These are phyloP conservation scores for Sciaenops ocellatus DNA, from an alignment of 2,797 vertebrate species.

Conservation along the genomic window DNA sequence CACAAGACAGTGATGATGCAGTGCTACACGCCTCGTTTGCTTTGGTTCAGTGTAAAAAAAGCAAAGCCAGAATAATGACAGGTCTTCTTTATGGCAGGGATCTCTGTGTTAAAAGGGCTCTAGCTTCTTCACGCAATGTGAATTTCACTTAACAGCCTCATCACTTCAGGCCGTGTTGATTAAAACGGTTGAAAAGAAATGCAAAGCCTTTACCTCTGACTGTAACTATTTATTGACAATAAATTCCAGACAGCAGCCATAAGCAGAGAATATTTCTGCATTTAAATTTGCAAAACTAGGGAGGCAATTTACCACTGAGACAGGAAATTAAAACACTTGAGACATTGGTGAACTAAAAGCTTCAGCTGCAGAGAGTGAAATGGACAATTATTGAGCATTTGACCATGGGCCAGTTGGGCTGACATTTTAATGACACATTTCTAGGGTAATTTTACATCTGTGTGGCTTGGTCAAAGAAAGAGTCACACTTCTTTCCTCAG, in stretches of 20 bases:
- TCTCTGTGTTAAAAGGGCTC: no score
- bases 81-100: no score
- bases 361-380: constrained; percentile 42
- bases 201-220: constrained; percentile 1
- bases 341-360: constrained; percentile 13
- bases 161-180: constrained; percentile 38
- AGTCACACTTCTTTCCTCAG: constrained; percentile 14
- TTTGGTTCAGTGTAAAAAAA: no score
- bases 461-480: constrained; percentile 20
- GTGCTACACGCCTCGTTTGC: no score
- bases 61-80: no score
- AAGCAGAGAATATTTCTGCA: constrained; percentile 10
- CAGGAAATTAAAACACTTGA: constrained; percentile 47
- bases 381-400: constrained; percentile 39
- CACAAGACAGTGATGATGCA: no score
- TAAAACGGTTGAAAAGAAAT: constrained; percentile 28
- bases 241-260: constrained; percentile 30
- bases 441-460: constrained; percentile 39
- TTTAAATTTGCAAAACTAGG: constrained; percentile 32
- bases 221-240: constrained; percentile 40
- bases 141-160: constrained; percentile 34
- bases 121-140: constrained; percentile 21
- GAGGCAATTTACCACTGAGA: constrained; percentile 39
- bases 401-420: constrained; percentile 37
- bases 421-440: constrained; percentile 61